Conservation (phyloP, 2,888 invertebrate species). For the Hydraecia micacea region DNA sequence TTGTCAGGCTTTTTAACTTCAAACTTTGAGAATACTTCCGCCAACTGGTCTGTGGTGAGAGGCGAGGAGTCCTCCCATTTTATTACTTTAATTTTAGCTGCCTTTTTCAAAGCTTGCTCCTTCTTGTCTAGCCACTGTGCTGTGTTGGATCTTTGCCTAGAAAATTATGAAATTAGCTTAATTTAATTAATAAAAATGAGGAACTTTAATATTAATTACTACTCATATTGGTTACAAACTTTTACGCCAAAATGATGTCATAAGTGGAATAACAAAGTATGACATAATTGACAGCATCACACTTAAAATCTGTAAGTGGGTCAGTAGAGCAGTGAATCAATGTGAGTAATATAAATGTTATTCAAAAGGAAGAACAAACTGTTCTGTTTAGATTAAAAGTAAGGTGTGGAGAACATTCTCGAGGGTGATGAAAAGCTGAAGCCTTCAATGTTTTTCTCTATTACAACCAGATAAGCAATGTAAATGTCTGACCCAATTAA, state of each 20-base stretch:
- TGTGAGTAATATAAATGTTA: slow-evolving; percentile 7
- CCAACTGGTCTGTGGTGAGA: slow-evolving; percentile 90
- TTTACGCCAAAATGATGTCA: slow-evolving; percentile 36
- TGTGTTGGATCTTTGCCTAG: slow-evolving; percentile 94
- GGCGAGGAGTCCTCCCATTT: slow-evolving; percentile 92
- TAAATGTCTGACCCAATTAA: slow-evolving; percentile 19
- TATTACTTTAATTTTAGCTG: slow-evolving; percentile 93
- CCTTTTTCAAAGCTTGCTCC: slow-evolving; percentile 95
- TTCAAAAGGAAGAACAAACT: background rate
- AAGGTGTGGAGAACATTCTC: slow-evolving; percentile 1
- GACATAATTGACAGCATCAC: slow-evolving; percentile 41
- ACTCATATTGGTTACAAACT: background rate
- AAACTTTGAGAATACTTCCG: slow-evolving; percentile 90
- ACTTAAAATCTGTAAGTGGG: slow-evolving; percentile 32
- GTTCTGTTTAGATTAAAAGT: background rate
- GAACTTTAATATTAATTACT: background rate
- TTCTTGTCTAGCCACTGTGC: slow-evolving; percentile 97
- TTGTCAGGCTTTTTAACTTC: slow-evolving; percentile 79
- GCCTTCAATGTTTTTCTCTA: slow-evolving; percentile 14
- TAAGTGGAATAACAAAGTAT: slow-evolving; percentile 31
- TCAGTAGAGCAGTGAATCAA: slow-evolving; percentile 44
- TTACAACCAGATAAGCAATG: slow-evolving; percentile 7
- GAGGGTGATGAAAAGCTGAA: background rate
- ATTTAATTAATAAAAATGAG: background rate
- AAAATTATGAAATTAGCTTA: slow-evolving; percentile 28